Evolutionary conservation across 2,113 vertebrate species (phyloP).

Genomic region (Nesoenas mayeri): DNA sequence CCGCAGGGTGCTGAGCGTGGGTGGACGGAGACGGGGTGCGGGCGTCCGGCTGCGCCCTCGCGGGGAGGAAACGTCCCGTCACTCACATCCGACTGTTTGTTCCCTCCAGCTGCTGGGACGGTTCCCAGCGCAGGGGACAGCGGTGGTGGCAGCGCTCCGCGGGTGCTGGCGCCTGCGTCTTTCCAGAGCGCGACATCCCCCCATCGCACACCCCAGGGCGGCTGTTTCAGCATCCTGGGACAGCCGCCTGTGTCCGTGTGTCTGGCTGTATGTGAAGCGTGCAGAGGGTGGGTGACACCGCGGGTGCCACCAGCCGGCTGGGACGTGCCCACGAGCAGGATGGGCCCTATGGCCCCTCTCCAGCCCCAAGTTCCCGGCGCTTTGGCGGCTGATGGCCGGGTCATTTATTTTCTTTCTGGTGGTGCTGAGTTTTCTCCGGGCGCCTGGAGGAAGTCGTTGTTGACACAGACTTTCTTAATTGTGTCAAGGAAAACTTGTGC

Average conservation of each 20-base stretch:
- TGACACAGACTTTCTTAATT: neutral
- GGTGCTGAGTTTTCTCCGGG: neutral
- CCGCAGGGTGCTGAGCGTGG: neutral
- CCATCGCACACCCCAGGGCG: neutral
- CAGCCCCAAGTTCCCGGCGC: neutral
- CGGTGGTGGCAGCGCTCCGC: rapidly evolving
- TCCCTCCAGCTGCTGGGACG: neutral
- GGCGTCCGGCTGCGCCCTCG: neutral
- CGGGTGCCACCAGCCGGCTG: rapidly evolving
- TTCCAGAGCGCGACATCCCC: neutral
- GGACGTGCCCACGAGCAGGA: rapidly evolving
- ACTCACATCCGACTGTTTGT: neutral
- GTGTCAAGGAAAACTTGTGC: neutral
- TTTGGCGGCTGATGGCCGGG: neutral
- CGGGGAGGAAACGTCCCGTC: neutral
- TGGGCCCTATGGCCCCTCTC: neutral
- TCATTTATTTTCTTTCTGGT: neutral
- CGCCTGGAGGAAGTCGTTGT: slow-evolving; percentile 24
- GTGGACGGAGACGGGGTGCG: neutral
- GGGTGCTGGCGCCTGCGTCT: rapidly evolving
- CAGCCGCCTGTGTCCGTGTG: rapidly evolving
- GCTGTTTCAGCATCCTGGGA: neutral
- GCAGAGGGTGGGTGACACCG: neutral
- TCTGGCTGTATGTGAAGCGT: neutral
- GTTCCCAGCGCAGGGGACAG: neutral